These are phyloP conservation scores for Hypothenemus hampei DNA, from an alignment of 1,140 invertebrate species.

Conservation along the genomic window DNA sequence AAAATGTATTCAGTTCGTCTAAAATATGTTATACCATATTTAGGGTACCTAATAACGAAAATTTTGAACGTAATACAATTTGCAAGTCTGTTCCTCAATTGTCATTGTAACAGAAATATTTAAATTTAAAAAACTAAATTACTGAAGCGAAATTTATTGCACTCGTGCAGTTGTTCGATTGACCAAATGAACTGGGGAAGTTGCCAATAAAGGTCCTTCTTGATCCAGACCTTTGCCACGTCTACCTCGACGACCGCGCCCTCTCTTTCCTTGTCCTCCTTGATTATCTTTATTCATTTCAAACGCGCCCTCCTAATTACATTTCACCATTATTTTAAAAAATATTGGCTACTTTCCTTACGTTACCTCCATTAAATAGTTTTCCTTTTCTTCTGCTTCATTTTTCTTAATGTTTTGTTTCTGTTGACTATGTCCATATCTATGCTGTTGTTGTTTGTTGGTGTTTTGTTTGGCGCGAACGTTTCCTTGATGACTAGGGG, in stretches of 20 bases:
- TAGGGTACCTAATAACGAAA: not conserved
- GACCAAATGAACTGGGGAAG: not conserved
- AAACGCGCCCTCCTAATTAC: slow-evolving; percentile 43
- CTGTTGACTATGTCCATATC: slow-evolving; percentile 22
- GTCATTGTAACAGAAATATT: too few species aligned
- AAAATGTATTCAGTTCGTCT: not conserved
- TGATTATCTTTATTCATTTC: slow-evolving; percentile 57
- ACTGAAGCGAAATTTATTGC: too few species aligned
- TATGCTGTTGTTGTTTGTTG: slow-evolving; percentile 51
- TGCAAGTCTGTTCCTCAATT: too few species aligned
- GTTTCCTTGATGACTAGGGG: slow-evolving; percentile 41
- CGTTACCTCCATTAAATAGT: slow-evolving; percentile 24
- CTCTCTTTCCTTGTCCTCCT: slow-evolving; percentile 48
- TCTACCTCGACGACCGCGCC: slow-evolving; percentile 49
- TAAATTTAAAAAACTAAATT: too few species aligned
- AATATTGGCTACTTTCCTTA: not conserved
- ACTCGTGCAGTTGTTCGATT: slow-evolving; percentile 2
- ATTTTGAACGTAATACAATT: not conserved
- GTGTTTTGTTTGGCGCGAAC: slow-evolving; percentile 48
- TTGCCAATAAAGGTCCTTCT: not conserved
- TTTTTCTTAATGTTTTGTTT: not conserved
- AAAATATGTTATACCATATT: not conserved
- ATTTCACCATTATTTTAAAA: not conserved
- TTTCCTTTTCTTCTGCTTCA: slow-evolving; percentile 20
- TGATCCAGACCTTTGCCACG: slow-evolving; percentile 33